Evolutionary conservation across 2,888 invertebrate species (phyloP), one percentile per base, ranked within the genome.

Genomic region (Drosophila peninsularis): DNA sequence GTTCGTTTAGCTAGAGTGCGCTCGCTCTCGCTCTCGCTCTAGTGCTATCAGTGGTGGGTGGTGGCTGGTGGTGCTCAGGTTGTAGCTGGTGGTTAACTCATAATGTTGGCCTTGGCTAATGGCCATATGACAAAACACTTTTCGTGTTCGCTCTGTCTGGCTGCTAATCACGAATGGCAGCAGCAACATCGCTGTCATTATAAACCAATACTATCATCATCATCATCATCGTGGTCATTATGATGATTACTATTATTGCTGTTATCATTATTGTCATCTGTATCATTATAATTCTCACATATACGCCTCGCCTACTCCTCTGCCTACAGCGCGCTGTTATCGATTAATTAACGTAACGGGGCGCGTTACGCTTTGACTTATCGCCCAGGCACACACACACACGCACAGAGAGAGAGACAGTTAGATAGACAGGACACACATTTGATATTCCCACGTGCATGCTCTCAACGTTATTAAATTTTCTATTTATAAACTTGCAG

Each of bases 271-370:
- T 62, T 61, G 70, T 62, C 70, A 78, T 56, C 57, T 19, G 3
- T 13, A 55, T 69, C 63, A 71, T 83, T 69, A 79, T 61, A 71
- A 63, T 69, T 49, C 62, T 49, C 54, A 56, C 56, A 63, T 37
- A 27, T n/a, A n/a, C n/a, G 24, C 24, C 21, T 42, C 30, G 32
- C 39, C 41, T 6, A 13, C 41, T 14, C 37, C 27, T 44, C 13
- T 32, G 47, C 32, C 44, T 13, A 42, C 34, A 7, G 5, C 14
- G 42, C 41, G 39, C 62, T 62, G 73, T 75, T 88, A 85, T 88
- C 88, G 88, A 88, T 85, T 85, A 85, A 85, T 85, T 88, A 85
- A 85, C 79, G 82, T 88, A 88, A 88, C 84, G 70, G 56, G 68
- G 63, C 78, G 75, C 79, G 84, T 84, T 87, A 82, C 84, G 83